Base-by-base conservation (phyloP, 2,888 invertebrate genomes). In the Agrotis clavis region DNA sequence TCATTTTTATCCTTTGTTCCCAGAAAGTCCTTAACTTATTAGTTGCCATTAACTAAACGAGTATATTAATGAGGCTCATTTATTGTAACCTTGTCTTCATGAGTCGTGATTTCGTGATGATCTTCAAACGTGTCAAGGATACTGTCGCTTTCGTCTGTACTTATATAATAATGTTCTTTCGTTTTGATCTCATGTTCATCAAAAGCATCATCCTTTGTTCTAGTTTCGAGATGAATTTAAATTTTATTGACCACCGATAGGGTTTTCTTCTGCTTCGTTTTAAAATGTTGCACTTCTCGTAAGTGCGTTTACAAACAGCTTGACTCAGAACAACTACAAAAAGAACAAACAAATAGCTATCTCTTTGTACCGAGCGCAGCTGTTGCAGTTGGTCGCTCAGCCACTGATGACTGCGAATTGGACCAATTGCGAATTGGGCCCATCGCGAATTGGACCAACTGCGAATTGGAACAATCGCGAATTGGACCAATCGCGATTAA, bases 71-170 rank as follows among this genome's bases (percentile, higher is more conserved):
- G 41, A 72, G 18, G 19, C 19, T 16, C 19, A 75, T 13, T 71
- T 59, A 72, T 19, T 67, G 45, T 65, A 57, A 61, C 79, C 72
- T 77, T 71, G 66, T 57, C 51, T 4, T 25, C 19, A 35, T 50
- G 21, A 21, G 50, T 59, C 51, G 21, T 62, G 64, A 18, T 50
- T 19, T 71, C 74, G 80, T 80, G 71, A 74, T 82, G 70, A 47
- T 60, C 59, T 45, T 21, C 66, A 70, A 72, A 76, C 64, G 62
- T 73, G 67, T 74, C 69, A 71, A 45, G 67, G 56, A 19, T 30
- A 69, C 60, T 65, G 51, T 50, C 64, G 71, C 63, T 82, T 82
- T 75, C 75, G 67, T 48, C 7, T 62, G 11, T 51, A 11, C n/a
- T 14, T 53, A 11, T 35, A 4, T 5, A 5, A n/a, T 13, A n/a